phyloP scores from a whole-genome alignment of 2,797 vertebrate species.

The Coccyzus lansbergi region DNA sequence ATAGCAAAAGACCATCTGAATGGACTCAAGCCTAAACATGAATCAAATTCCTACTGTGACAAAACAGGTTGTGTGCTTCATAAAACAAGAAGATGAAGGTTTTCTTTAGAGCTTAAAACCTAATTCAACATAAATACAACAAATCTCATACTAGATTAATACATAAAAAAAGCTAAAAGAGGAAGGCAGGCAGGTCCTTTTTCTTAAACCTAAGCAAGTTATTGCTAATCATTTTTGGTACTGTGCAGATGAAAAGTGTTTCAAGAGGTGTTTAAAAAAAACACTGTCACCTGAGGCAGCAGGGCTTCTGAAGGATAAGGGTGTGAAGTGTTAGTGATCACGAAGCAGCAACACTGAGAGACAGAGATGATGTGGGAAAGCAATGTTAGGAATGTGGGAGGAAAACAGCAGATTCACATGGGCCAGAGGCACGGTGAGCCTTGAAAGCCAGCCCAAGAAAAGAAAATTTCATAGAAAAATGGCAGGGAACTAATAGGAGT shows the following conservation, averaged over 20 bases:
- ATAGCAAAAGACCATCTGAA: not conserved
- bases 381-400: not conserved
- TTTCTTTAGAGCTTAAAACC: not conserved
- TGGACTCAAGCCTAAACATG: not conserved
- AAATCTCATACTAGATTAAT: not conserved
- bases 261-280: not conserved
- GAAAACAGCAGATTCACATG: not conserved
- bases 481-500: not conserved
- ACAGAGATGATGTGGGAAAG: not conserved
- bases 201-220: not conserved
- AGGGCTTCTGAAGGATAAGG: not conserved
- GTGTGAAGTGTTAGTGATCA: not conserved
- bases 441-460: not conserved
- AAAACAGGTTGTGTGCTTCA: not conserved
- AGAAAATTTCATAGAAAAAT: not conserved
- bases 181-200: not conserved
- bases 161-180: not conserved
- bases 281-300: not conserved
- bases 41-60: conserved; percentile 9
- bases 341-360: not conserved
- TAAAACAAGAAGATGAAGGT: not conserved
- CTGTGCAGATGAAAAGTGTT: not conserved
- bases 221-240: not conserved
- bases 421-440: not conserved
- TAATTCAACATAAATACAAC: not conserved